These are phyloP conservation scores for Peromyscus attwateri DNA, from an alignment of 2,797 vertebrate species.

Conservation along the genomic window DNA sequence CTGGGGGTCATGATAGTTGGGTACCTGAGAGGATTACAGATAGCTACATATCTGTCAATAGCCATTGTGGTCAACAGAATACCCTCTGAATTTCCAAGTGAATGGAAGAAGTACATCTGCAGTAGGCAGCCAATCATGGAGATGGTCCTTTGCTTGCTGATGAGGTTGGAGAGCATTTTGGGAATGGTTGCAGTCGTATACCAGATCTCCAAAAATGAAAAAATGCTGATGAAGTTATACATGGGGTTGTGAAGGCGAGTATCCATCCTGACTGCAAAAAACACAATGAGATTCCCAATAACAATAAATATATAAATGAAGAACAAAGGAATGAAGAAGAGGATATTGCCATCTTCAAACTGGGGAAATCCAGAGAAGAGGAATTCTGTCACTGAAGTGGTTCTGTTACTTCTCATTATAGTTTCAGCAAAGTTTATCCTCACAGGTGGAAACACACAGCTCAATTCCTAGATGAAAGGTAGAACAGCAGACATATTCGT, in stretches of 20 bases:
- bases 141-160: slow-evolving; percentile 73
- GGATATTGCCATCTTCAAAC: slow-evolving; percentile 24
- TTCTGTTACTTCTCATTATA: slow-evolving; percentile 61
- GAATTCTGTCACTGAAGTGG: slow-evolving; percentile 69
- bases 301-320: slow-evolving; percentile 78
- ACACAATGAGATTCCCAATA: slow-evolving; percentile 73
- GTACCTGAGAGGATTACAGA: slow-evolving; percentile 83
- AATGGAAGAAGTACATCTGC: slow-evolving; percentile 83
- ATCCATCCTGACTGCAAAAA: slow-evolving; percentile 69
- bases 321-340: slow-evolving; percentile 72
- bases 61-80: slow-evolving; percentile 80
- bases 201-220: slow-evolving; percentile 82
- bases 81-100: slow-evolving; percentile 74
- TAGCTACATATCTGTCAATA: slow-evolving; percentile 76
- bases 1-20: slow-evolving; percentile 80
- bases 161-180: slow-evolving; percentile 79
- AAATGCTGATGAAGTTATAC: slow-evolving; percentile 78
- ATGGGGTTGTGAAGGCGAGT: slow-evolving; percentile 75
- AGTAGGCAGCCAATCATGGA: slow-evolving; percentile 75
- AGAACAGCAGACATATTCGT: background rate
- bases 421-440: background rate
- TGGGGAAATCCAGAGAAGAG: slow-evolving; percentile 71
- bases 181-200: slow-evolving; percentile 75
- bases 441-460: background rate
- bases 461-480: background rate